Conservation (phyloP, 2,797 vertebrate genomes). For the Microcaecilia unicolor region DNA sequence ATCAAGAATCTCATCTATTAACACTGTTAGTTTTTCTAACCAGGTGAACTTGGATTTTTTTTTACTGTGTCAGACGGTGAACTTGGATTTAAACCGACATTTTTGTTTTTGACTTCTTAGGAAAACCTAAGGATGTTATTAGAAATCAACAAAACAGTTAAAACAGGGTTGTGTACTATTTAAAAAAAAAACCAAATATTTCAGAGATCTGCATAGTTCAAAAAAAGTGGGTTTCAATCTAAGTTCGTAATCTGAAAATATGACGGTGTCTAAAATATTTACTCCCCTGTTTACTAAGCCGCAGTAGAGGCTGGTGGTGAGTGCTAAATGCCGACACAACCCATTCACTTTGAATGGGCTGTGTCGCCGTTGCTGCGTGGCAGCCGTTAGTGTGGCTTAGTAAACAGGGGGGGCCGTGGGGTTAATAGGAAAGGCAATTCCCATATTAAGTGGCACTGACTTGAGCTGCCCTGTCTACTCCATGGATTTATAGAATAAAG, state of each 20-base stretch:
- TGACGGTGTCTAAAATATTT: conserved; percentile 1
- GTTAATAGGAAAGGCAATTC: conserved; percentile 3
- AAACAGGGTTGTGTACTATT: neutral
- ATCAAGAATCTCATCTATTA: conserved; percentile 42
- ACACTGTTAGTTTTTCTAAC: conserved; percentile 38
- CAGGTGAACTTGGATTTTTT: too few species aligned
- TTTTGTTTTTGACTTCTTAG: too few species aligned
- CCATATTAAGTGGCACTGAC: conserved; percentile 1
- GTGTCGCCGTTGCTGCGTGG: too few species aligned
- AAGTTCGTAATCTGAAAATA: conserved; percentile 16
- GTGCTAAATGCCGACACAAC: too few species aligned
- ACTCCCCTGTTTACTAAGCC: too few species aligned
- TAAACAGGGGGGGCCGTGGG: too few species aligned
- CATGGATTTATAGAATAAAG: conserved; percentile 12
- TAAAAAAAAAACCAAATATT: conserved; percentile 10
- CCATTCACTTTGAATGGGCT: too few species aligned
- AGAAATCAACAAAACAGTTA: neutral
- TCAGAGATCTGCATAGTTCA: conserved; percentile 8
- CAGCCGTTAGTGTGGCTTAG: too few species aligned
- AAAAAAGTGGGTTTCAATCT: conserved; percentile 26
- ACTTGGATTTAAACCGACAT: too few species aligned
- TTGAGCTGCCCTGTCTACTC: neutral
- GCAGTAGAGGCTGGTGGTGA: too few species aligned
- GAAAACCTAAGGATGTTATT: too few species aligned
- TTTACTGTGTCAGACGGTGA: too few species aligned